Conservation (phyloP, 2,113 vertebrate genomes). For the Centropus bengalensis region DNA sequence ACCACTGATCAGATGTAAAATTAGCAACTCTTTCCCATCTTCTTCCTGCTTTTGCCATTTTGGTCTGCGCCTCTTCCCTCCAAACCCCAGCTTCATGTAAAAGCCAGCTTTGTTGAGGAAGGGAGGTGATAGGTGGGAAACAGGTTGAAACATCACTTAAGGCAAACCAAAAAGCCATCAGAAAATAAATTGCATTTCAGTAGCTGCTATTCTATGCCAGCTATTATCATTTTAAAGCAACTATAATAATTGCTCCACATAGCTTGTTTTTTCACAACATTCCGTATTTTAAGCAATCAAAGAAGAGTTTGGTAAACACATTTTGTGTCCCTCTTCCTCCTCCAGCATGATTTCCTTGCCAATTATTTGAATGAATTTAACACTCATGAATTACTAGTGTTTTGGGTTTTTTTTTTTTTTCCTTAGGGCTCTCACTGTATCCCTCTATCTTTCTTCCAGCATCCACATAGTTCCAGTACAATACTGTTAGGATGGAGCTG, state of each 20-base stretch:
- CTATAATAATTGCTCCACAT: neutral
- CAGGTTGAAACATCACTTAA: neutral
- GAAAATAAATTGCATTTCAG: neutral
- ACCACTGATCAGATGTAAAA: neutral
- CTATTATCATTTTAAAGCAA: neutral
- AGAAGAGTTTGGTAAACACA: neutral
- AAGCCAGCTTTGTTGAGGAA: neutral
- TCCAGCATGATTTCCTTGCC: neutral
- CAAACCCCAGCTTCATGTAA: neutral
- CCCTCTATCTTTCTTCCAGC: neutral
- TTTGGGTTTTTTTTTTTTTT: neutral
- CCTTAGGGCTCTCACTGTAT: neutral
- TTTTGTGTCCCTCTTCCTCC: neutral
- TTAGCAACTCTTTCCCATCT: neutral
- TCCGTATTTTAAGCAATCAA: neutral
- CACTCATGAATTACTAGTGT: neutral
- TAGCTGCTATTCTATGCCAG: neutral
- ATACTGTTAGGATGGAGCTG: neutral
- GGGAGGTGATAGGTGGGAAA: neutral
- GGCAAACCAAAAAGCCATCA: neutral
- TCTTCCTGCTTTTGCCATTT: neutral
- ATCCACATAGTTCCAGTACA: neutral
- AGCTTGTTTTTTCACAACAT: neutral
- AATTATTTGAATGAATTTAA: neutral
- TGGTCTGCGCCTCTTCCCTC: neutral